Conservation (phyloP, 2,797 vertebrate genomes). For the Mormyrus proboscirostris region DNA sequence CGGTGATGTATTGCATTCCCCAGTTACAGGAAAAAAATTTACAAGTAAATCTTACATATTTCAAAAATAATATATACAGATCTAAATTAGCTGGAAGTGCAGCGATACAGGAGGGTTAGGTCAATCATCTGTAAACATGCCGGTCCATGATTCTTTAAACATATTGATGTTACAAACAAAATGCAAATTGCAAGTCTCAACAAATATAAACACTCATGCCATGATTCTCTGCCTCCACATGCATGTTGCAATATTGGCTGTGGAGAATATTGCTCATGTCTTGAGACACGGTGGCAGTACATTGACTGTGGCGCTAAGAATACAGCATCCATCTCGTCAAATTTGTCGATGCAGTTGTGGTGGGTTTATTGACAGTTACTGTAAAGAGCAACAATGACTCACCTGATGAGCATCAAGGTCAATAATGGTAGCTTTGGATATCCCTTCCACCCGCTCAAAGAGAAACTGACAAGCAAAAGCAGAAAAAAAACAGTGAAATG, state of each 20-base stretch:
- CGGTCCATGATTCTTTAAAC: neutral
- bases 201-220: neutral
- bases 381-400: conserved; percentile 36
- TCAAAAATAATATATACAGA: neutral
- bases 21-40: neutral
- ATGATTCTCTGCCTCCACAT: neutral
- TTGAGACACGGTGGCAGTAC: conserved; percentile 1
- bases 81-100: neutral
- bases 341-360: conserved; percentile 28
- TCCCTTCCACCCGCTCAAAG: conserved; percentile 81
- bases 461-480: conserved; percentile 66
- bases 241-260: neutral
- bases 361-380: conserved; percentile 26
- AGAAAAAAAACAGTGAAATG: neutral
- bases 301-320: conserved; percentile 30
- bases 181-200: neutral
- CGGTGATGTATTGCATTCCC: neutral
- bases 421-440: conserved; percentile 82
- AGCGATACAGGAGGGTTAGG: neutral
- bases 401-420: conserved; percentile 96
- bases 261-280: neutral
- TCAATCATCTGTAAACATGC: neutral
- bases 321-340: conserved; percentile 36
- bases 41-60: neutral
- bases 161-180: neutral